Base-by-base conservation (phyloP, 2,888 invertebrate species). In the Xestia xanthographa region DNA sequence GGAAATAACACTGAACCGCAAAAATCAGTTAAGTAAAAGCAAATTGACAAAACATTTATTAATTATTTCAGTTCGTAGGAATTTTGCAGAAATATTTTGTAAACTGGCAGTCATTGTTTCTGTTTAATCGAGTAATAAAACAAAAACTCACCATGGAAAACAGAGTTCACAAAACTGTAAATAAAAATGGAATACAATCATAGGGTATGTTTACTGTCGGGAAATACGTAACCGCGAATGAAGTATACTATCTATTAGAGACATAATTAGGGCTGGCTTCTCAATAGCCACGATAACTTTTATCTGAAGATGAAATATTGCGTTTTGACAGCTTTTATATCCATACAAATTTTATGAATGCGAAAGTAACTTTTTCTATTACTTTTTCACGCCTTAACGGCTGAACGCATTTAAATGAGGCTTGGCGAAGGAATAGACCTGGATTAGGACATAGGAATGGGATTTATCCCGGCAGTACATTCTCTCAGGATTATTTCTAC, bases 1-100 rank as follows among this genome's bases (percentile, higher is more conserved):
- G n/a, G 11, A 34, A 62, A n/a, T 11, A 29, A 43, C 38, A 20
- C 22, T 56, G 26, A 56, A 56, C 38, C 26, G 20, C 20, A 53
- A 67, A 67, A 67, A 67, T 11, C 14, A 17, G 50, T 38, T 4
- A 67, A 53, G 3, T 38, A 38, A 68, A 68, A 68, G 20, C 12
- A 68, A 53, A 41, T 26, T 26, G 34, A 26, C n/a, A 26, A 53
- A 67, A 65, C 41, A 26, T 26, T 43, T 65, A 12, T 53, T n/a
- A 20, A n/a, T 26, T 26, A 20, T 43, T 65, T 43, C 48, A 66
- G 34, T 22, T 11, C 38, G 6, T 38, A 38, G 11, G 26, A n/a
- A 53, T 38, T 38, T 9, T 8, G 8, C 53, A 26, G 22, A 20
- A 68, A 41, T 68, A 41, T 67, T 50, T 50, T 50, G 17, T 38